Conservation (phyloP, 37 sponge, comb jelly and placozoan species). For the Ephydatia muelleri region DNA sequence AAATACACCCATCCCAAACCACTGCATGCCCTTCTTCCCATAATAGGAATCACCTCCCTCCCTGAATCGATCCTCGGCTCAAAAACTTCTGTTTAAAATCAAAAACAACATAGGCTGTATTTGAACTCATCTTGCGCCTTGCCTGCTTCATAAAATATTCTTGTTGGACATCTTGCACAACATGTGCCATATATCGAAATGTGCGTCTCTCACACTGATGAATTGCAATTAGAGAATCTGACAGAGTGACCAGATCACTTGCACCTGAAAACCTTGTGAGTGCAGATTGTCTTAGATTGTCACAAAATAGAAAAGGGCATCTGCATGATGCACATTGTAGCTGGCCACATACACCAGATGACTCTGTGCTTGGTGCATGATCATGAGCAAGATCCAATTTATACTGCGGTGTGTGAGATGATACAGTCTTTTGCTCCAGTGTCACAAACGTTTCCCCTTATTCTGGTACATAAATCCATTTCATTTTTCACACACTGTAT, state of each 20-base stretch:
- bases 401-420: too few relatives aligned
- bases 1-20: too few relatives aligned
- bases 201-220: background rate
- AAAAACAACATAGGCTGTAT: background rate
- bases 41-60: too few relatives aligned
- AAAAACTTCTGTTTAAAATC: background rate
- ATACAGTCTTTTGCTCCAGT: too few relatives aligned
- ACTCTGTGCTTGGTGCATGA: too few relatives aligned
- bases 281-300: background rate
- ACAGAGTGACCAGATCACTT: conserved; percentile 1
- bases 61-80: background rate
- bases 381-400: too few relatives aligned
- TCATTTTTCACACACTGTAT: too few relatives aligned
- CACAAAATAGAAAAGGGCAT: background rate
- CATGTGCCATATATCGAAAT: background rate
- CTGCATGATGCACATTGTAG: background rate
- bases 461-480: too few relatives aligned
- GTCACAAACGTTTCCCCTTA: too few relatives aligned
- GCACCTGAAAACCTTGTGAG: background rate
- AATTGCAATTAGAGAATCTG: background rate
- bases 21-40: too few relatives aligned
- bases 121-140: background rate
- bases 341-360: too few relatives aligned
- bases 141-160: background rate
- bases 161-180: background rate